Conservation (phyloP, 2,888 invertebrate species). For the Ligdia adustata region DNA sequence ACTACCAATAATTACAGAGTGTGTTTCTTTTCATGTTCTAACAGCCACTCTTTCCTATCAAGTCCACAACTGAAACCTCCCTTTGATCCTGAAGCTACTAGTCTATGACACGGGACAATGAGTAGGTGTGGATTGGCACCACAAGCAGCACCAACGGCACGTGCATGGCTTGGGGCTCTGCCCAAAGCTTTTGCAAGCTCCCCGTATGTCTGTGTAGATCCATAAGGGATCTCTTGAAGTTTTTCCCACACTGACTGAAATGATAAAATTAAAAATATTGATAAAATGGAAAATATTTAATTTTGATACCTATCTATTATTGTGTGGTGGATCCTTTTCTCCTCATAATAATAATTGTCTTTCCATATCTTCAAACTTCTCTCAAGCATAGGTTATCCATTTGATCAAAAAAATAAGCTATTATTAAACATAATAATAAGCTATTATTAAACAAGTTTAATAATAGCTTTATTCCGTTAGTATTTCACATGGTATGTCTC, state of each 20-base stretch:
- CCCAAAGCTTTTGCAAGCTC: conserved; percentile 65
- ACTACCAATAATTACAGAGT: too few species aligned
- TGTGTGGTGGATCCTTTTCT: too few species aligned
- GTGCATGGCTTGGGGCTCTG: conserved; percentile 59
- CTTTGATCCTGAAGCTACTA: conserved; percentile 60
- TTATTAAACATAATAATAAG: too few species aligned
- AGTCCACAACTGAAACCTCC: conserved; percentile 81
- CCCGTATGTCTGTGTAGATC: conserved; percentile 66
- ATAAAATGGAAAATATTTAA: too few species aligned
- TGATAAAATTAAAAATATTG: conserved; percentile 7
- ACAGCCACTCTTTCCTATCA: conserved; percentile 81
- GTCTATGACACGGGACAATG: conserved; percentile 71
- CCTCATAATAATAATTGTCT: too few species aligned
- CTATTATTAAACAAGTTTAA: too few species aligned
- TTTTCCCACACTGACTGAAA: conserved; percentile 69
- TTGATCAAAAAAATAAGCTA: too few species aligned
- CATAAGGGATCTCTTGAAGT: conserved; percentile 64
- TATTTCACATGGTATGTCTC: too few species aligned
- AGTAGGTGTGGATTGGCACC: conserved; percentile 67
- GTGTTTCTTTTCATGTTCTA: conserved; percentile 68
- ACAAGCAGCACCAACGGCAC: conserved; percentile 72
- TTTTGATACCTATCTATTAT: too few species aligned
- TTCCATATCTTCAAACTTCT: too few species aligned
- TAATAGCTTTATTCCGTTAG: too few species aligned
- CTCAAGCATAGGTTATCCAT: too few species aligned